These are phyloP conservation scores for Nemurella pictetii DNA, from an alignment of 2,888 invertebrate genomes.

Conservation along the genomic window DNA sequence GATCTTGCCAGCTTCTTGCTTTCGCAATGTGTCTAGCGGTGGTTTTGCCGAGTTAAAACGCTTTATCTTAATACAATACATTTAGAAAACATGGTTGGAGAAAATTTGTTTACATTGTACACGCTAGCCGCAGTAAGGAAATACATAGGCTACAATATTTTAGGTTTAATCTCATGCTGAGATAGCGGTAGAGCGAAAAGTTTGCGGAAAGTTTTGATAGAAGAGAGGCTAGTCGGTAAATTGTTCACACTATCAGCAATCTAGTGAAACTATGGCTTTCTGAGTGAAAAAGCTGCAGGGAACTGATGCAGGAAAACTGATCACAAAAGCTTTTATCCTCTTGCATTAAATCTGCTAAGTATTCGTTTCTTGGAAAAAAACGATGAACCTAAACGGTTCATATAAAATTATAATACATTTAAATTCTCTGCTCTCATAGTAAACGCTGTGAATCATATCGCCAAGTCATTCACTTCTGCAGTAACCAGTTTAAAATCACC, in stretches of 20 bases:
- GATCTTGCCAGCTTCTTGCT: background rate
- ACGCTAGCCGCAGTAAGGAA: background rate
- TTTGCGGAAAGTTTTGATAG: background rate
- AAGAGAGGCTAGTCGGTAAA: background rate
- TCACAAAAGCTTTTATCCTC: background rate
- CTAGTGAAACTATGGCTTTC: background rate
- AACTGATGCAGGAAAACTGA: background rate
- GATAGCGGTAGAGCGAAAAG: background rate
- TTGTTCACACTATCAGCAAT: background rate
- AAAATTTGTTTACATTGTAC: no score
- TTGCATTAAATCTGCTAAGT: background rate
- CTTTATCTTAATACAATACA: background rate
- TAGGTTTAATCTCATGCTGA: background rate
- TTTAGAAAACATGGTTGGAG: background rate
- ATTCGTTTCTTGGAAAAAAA: background rate
- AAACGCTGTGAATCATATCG: no score
- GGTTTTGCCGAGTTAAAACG: background rate
- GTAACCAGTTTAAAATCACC: background rate
- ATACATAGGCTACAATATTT: background rate
- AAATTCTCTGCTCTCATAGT: background rate
- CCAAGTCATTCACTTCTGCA: background rate
- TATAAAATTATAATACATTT: background rate
- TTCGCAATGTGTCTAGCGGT: background rate
- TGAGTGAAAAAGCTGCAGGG: background rate
- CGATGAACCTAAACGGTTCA: background rate